Evolutionary conservation across 2,797 vertebrate species (phyloP).

Genomic region (Austrolebias charrua): DNA sequence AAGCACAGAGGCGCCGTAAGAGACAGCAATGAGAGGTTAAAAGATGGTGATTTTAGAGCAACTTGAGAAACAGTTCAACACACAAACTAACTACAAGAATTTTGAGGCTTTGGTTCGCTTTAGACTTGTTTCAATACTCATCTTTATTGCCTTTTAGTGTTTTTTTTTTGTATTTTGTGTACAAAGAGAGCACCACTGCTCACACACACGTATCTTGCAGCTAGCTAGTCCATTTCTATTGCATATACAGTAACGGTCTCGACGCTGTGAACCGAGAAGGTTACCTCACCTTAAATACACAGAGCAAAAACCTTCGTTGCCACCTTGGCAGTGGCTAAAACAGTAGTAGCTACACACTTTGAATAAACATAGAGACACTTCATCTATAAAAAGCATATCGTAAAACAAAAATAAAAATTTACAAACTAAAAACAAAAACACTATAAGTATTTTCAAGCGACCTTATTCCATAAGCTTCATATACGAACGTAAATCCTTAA

Average conservation of each 20-base stretch:
- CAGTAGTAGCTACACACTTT: constrained; percentile 77
- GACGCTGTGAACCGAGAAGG: constrained; percentile 66
- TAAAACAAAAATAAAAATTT: constrained; percentile 75
- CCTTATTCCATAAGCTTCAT: constrained; percentile 84
- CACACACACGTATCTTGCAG: constrained; percentile 67
- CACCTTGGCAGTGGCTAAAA: constrained; percentile 67
- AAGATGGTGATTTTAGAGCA: constrained; percentile 88
- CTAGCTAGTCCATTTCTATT: constrained; percentile 76
- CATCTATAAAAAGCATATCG: constrained; percentile 77
- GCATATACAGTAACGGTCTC: constrained; percentile 77
- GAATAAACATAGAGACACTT: constrained; percentile 77
- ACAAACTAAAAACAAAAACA: constrained; percentile 72
- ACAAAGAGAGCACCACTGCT: constrained; percentile 74
- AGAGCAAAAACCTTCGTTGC: constrained; percentile 70
- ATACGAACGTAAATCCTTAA: constrained; percentile 88
- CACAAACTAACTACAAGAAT: constrained; percentile 81
- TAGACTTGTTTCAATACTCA: constrained; percentile 86
- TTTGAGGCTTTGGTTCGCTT: constrained; percentile 75
- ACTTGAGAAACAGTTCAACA: constrained; percentile 75
- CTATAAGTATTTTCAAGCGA: constrained; percentile 76
- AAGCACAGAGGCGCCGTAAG: constrained; percentile 89
- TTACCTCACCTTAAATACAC: constrained; percentile 75
- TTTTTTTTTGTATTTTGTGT: constrained; percentile 70
- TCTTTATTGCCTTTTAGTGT: constrained; percentile 98
- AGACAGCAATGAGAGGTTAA: constrained; percentile 95